Base-by-base conservation (phyloP, 23 tunicate species). In the Diplosoma virens region DNA sequence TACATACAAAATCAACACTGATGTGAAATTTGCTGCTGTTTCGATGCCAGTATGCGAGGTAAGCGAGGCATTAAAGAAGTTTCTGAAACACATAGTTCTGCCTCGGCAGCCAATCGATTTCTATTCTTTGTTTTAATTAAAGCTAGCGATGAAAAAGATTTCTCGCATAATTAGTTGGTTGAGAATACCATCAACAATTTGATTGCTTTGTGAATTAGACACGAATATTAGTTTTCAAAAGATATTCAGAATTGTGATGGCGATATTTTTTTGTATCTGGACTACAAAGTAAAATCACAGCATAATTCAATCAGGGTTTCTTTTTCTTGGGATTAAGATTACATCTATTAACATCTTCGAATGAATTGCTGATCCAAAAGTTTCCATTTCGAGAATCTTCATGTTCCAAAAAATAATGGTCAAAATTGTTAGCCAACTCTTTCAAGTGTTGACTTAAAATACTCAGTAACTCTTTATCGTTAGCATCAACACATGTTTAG, bases 61-160 rank as follows among this genome's bases (percentile, higher is more conserved):
- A 26, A 63, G 20, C 36, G 36, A 63, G 36, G 70, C 35, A 63
- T 26, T 20, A 63, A 63, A 63, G 70, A 63, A 63, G 70, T 63
- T 25, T 56, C 22, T 56, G 64, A 56, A 56, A 56, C 64, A 56
- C 64, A n/a, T 56, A 56, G 64, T n/a, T 56, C 20, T 56, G 64
- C 22, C 20, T 56, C 64, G 64, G 64, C 64, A 56, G 16, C 22
- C 64, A 9, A 5, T 20, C 35, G 70, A 63, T 63, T 26, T 63
- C 70, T 63, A 26, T 29, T 34, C 70, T 63, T 63, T 63, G 70
- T 63, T 63, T 63, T 63, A 63, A 63, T 25, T 63, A 29, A 63
- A 25, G 9, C 25, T 56, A 63, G 35, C 14, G 36, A 26, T 63
- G 36, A 63, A 29, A 63, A 63, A 29, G 35, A 25, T 63, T 3